Base-by-base conservation (phyloP, 2,797 vertebrate genomes). In the Tamandua tetradactyla region DNA sequence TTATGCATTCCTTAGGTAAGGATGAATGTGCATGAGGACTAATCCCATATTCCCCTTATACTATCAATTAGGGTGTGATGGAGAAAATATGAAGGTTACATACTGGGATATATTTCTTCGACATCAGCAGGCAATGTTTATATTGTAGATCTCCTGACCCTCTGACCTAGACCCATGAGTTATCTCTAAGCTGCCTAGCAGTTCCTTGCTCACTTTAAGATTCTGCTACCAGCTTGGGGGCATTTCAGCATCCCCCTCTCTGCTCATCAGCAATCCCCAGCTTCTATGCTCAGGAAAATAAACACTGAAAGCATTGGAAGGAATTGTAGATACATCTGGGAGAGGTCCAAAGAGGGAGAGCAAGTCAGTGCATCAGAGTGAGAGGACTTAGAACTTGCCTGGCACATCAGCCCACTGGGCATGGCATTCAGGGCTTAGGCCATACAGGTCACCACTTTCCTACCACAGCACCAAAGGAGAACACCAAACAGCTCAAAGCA, bases 61-160 rank as follows among this genome's bases (percentile, higher is more conserved):
- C 81, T 94, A 61, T 83, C 76, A 75, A 66, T 59, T 78, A 69
- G 8, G 42, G 49, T 80, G 49, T 85, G 66, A 89, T 25, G 30
- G 87, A 72, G 55, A 87, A 90, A 94, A 95, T 25, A 18, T 25
- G 49, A 90, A 93, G 37, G 23, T 11, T 80, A 74, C 30, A 25
- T 37, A 88, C 25, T 55, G 61, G 72, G 47, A 78, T 69, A 69
- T 78, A 42, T n/a, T 40, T 93, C 62, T 91, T 69, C 78, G 64
- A 75, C 55, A 89, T 49, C 20, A 27, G 68, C 35, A 86, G n/a
- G 68, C 27, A 74, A 68, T 92, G 74, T 61, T 82, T 55, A 82
- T 55, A 87, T 87, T 75, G 57, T n/a, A 85, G 80, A 18, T 40
- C 25, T 7, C 4, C 14, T 37, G 27, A 8, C 22, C 75, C 62